These are phyloP conservation scores for Gastrophryne carolinensis DNA, from an alignment of 2,797 vertebrate genomes.

Conservation along the genomic window DNA sequence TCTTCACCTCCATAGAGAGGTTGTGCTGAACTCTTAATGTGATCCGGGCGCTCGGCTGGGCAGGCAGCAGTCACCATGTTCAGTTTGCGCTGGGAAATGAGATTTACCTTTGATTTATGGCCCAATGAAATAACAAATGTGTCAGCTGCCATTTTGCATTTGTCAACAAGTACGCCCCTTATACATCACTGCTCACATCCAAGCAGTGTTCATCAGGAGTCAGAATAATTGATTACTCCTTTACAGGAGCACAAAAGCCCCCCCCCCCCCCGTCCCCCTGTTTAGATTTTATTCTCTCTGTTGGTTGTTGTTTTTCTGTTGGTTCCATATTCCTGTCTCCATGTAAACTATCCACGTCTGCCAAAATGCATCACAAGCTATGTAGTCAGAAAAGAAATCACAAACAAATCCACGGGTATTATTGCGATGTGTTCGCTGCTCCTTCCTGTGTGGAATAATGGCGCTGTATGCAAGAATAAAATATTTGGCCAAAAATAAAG, in stretches of 20 bases:
- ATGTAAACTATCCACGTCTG: neutral
- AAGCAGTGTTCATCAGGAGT: slow-evolving; percentile 19
- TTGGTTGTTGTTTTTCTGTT: neutral
- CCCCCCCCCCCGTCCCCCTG: neutral
- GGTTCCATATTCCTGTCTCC: neutral
- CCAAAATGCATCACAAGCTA: no score
- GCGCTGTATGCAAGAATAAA: slow-evolving; percentile 14
- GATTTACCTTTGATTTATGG: slow-evolving; percentile 34
- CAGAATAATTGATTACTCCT: slow-evolving; percentile 23
- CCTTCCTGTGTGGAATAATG: neutral
- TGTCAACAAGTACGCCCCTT: slow-evolving; percentile 30
- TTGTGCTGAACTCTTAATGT: neutral
- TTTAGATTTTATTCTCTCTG: neutral
- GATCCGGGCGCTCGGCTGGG: neutral
- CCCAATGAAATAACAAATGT: slow-evolving; percentile 7
- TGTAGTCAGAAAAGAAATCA: neutral
- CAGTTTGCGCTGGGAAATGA: slow-evolving; percentile 5
- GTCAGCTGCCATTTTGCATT: slow-evolving; percentile 3
- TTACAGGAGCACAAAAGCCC: neutral
- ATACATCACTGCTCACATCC: neutral
- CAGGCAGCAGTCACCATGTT: slow-evolving; percentile 1
- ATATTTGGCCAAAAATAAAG: neutral
- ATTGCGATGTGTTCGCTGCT: neutral
- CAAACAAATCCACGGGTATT: slow-evolving; percentile 18
- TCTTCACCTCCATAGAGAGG: neutral